phyloP scores from a whole-genome alignment of 1,140 invertebrate species.

The Drosophila pseudoananassae region DNA sequence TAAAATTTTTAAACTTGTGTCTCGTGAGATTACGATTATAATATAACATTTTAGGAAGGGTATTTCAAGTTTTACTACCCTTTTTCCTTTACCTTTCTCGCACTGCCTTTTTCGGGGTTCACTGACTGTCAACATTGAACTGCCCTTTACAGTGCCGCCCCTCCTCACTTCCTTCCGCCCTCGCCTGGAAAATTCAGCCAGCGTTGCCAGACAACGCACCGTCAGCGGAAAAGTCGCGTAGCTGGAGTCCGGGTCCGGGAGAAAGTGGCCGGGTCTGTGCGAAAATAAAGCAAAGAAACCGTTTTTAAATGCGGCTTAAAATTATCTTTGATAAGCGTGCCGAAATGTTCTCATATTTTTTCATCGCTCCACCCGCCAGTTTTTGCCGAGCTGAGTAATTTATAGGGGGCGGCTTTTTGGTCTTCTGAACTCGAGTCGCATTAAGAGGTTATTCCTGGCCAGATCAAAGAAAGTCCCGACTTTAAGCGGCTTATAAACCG shows the following conservation, averaged over 20 bases:
- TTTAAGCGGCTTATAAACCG: slow-evolving; percentile 44
- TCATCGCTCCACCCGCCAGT: not conserved
- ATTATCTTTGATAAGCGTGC: slow-evolving; percentile 76
- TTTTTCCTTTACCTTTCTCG: slow-evolving; percentile 7
- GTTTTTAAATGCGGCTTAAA: slow-evolving; percentile 79
- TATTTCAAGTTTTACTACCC: not conserved
- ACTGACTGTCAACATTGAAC: slow-evolving; percentile 70
- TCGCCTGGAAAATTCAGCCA: slow-evolving; percentile 14
- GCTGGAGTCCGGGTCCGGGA: slow-evolving; percentile 9
- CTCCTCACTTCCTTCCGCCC: not conserved
- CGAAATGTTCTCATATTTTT: slow-evolving; percentile 57
- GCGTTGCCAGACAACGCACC: slow-evolving; percentile 72
- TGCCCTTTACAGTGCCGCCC: slow-evolving; percentile 8
- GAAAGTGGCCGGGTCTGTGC: slow-evolving; percentile 8
- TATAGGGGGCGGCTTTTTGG: slow-evolving; percentile 25
- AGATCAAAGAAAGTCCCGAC: slow-evolving; percentile 38
- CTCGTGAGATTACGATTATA: too few relatives aligned
- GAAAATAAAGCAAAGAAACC: slow-evolving; percentile 67
- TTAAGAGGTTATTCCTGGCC: slow-evolving; percentile 34
- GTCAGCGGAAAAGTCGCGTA: slow-evolving; percentile 59
- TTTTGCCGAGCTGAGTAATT: slow-evolving; percentile 55
- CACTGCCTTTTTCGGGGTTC: slow-evolving; percentile 59
- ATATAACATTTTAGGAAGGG: not conserved
- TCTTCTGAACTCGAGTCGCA: slow-evolving; percentile 39
- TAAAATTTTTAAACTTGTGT: too few relatives aligned